Evolutionary conservation across 1,140 invertebrate species (phyloP).

Genomic region (Popillia japonica): DNA sequence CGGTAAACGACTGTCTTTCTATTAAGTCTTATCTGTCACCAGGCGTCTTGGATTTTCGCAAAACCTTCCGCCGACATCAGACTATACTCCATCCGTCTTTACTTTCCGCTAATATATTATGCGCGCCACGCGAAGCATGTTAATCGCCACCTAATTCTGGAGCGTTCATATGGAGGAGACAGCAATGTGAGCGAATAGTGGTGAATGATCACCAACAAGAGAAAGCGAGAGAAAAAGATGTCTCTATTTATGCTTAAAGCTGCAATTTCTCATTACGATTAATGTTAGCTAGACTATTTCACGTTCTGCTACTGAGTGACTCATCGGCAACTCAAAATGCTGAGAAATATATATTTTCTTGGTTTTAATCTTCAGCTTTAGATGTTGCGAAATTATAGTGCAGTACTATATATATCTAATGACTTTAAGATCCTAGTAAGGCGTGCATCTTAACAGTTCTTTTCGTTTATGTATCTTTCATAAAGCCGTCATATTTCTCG

Average conservation of each 20-base stretch:
- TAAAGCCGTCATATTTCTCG: no score
- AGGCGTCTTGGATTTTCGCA: constrained; percentile 24
- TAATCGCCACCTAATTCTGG: constrained; percentile 36
- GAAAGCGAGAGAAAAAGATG: background rate
- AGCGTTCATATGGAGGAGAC: background rate
- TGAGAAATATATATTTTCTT: background rate
- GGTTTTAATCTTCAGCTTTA: no score
- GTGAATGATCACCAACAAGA: background rate
- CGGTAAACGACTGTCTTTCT: constrained; percentile 21
- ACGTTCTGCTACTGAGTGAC: background rate
- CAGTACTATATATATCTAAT: no score
- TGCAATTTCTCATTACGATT: constrained; percentile 38
- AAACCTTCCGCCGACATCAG: background rate
- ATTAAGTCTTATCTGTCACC: constrained; percentile 39
- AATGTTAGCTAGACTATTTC: background rate
- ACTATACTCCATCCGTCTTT: background rate
- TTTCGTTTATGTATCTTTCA: no score
- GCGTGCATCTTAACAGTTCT: no score
- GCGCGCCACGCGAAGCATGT: background rate
- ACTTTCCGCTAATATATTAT: constrained; percentile 28
- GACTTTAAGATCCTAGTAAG: no score
- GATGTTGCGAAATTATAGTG: no score
- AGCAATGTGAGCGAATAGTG: background rate
- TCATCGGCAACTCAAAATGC: background rate
- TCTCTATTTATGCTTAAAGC: constrained; percentile 23